Base-by-base conservation (phyloP, 2,888 invertebrate species). In the Tridacna crocea region DNA sequence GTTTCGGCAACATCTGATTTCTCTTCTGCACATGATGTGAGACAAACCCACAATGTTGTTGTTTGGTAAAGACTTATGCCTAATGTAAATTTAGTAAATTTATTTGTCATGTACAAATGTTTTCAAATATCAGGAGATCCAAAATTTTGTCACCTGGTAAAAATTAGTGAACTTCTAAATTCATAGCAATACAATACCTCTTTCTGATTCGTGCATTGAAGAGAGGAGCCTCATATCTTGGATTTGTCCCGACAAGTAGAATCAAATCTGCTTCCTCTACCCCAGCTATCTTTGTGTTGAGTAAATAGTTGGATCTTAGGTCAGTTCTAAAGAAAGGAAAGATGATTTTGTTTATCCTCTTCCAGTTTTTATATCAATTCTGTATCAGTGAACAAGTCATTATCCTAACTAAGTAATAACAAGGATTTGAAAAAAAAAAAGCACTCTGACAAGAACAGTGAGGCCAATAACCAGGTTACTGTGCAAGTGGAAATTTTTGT, bases 191-290 rank as follows among this genome's bases (percentile, higher is more conserved):
- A 61, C 22, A 79, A 68, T 78, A 94, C 81, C 97, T 96, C 95
- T 99, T 99, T 82, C 99, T 96, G 87, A 99, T 96, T 91, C 99
- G 96, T 0, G 99, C 97, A 95, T 99, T 99, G 81, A 99, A 95
- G 48, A 99, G 95, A 0, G 99, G 99, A 61, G 99, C 99, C 95
- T 99, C 99, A 94, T 97, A 98, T 75, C 99, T 96, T 0, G 99
- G 98, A 95, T 99, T 99, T 0, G 99, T 98, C 77, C 99, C 99
- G 90, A 99, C 96, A 75, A 99, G 95, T 0, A 99, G 95, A 26
- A 99, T 96, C 79, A 97, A 96, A 95, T 99, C 99, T 0, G 99
- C 97, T 82, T 99, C 97, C 95, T 99, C 99, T 47, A 99, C 96
- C 68, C 97, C 97, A 66, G 97, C 96, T 90, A 99, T 99, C 91